Base-by-base conservation (phyloP, 1,140 invertebrate genomes). In the Euwallacea fornicatus region DNA sequence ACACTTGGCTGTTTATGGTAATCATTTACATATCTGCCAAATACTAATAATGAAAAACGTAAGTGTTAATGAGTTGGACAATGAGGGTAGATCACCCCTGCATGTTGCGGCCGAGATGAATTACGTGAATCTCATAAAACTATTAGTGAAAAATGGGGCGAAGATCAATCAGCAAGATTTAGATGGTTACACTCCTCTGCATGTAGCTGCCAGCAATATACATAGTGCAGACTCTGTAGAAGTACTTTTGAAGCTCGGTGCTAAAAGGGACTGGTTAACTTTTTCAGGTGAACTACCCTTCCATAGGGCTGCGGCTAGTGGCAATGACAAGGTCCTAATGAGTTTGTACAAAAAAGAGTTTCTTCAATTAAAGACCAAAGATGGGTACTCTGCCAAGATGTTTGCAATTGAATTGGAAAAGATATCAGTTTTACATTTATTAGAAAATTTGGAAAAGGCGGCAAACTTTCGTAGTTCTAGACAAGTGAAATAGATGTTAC, bases 151-250 rank as follows among this genome's bases (percentile, higher is more conserved):
- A 11, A 72, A 73, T 64, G 11, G 54, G n/a, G 74, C 73, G 0
- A 66, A 76, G 53, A 59, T 77, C 7, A 66, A 77, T 67, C 42
- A 47, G 13, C 33, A 58, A 41, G 74, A 77, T 42, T 33, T 33
- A 7, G 76, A 77, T 62, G 69, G 69, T 43, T 77, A 76, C 61
- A 76, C 76, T 43, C 69, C 76, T 33, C 46, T 77, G 42, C 74
- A 77, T 58, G 46, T 73, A 7, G 76, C 76, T 10, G 72, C 76
- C 13, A 55, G 15, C n/a, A 47, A 59, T 8, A 68, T 68, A 55
- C 15, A n/a, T 9, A 72, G 63, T 42, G 42, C 7, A n/a, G 58
- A 70, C 8, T 10, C 75, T 8, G 54, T 75, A 2, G 65, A 70
- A 33, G 41, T 73, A 9, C 59, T 76, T 42, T 21, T 76, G 10